Conservation (phyloP, 2,888 invertebrate genomes). For the Pachydiplax longipennis region DNA sequence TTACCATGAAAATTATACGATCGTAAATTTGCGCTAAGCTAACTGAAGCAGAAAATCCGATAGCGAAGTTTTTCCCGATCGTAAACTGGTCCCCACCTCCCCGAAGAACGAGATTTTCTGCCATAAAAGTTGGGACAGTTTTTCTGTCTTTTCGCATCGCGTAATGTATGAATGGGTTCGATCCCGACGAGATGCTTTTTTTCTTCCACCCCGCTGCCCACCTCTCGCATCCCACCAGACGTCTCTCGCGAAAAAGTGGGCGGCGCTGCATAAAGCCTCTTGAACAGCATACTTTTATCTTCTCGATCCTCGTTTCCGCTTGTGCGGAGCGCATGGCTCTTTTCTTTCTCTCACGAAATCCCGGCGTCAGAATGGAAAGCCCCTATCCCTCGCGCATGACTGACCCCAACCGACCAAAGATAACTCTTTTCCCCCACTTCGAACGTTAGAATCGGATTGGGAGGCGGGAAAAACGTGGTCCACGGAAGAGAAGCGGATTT, state of each 20-base stretch:
- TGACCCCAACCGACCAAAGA: conserved; percentile 21
- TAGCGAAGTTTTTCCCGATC: background rate
- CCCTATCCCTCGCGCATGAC: conserved; percentile 19
- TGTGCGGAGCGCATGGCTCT: background rate
- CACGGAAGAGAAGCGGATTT: background rate
- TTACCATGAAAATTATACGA: no score
- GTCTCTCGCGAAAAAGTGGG: background rate
- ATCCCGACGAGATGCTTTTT: background rate
- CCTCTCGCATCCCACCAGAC: background rate
- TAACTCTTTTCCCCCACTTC: background rate
- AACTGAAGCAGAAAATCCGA: background rate
- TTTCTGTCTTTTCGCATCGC: background rate
- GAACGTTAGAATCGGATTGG: background rate
- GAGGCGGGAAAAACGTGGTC: background rate
- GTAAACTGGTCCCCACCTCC: background rate
- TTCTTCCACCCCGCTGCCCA: background rate
- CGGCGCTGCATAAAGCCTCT: background rate
- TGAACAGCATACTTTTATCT: conserved; percentile 8
- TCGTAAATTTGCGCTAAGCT: no score
- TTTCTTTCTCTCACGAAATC: conserved; percentile 14
- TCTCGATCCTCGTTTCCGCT: conserved; percentile 21
- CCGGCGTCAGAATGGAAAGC: conserved; percentile 1
- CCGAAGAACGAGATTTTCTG: background rate
- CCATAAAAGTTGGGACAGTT: background rate
- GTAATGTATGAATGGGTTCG: background rate